Percentiles rank a stretch among this genome's conserved stretches.
Conservation (phyloP, 2,888 invertebrate species). For the Drepanosiphum platanoidis region DNA sequence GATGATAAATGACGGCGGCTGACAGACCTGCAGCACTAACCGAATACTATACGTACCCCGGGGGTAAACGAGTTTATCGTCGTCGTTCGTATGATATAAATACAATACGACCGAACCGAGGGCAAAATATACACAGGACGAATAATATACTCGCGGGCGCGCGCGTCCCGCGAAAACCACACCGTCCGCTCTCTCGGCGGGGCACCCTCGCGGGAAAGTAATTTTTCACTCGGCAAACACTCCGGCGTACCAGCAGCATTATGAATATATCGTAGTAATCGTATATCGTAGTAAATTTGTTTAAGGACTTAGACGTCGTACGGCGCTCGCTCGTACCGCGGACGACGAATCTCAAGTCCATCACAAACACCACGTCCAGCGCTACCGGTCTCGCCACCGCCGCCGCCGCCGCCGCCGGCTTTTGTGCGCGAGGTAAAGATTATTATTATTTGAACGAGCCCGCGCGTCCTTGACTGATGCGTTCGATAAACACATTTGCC, state of each 20-base stretch:
- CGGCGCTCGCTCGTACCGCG: too few species aligned
- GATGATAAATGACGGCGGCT: constrained; percentile 50
- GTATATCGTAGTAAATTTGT: constrained; percentile 23
- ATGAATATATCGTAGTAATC: neutral
- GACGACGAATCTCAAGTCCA: constrained; percentile 17
- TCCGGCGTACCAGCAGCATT: neutral
- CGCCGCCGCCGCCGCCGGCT: too few species aligned
- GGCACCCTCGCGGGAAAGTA: neutral
- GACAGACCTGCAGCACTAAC: constrained; percentile 34
- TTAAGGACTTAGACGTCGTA: constrained; percentile 10
- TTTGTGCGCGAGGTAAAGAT: too few species aligned
- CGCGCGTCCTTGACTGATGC: neutral
- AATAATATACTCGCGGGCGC: neutral
- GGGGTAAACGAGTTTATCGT: constrained; percentile 36
- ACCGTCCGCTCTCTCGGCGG: neutral
- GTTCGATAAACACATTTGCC: constrained; percentile 17
- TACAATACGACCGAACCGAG: neutral
- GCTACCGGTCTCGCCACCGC: neutral
- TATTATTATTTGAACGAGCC: too few species aligned
- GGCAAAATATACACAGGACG: neutral
- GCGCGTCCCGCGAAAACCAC: neutral
- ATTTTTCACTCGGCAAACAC: constrained; percentile 50
- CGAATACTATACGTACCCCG: neutral
- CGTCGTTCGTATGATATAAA: neutral
- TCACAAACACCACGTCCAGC: constrained; percentile 1